Base-by-base conservation (phyloP, 2,113 vertebrate genomes). In the Cricetomys ansorgei region DNA sequence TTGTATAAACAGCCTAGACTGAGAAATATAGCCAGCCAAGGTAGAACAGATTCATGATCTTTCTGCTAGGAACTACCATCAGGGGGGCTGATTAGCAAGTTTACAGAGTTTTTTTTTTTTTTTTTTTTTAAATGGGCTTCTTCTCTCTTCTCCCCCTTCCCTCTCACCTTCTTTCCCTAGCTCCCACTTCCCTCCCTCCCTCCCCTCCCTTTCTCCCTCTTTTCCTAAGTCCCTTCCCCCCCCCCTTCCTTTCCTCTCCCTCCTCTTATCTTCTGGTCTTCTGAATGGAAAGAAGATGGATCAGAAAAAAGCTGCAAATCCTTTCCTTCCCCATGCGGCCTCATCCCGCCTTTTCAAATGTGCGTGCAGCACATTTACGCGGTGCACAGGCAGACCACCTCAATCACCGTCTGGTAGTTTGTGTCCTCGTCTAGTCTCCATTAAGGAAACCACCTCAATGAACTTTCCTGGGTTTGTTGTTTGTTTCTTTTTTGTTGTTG, bases 61-160 rank as follows among this genome's bases (percentile, higher is more conserved):
- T 70, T 89, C 37, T 85, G 45, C 79, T 59, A 21, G 31, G 21
- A 92, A 94, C 73, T 43, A 72, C 34, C n/a, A 70, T 45, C 31
- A 45, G 37, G 72, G 50, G 17, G 31, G 73, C 84, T 88, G 50
- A 81, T 88, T 73, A 80, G 40, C 65, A 81, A 67, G 57, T 67
- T 91, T 92, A 91, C 23, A 70, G 65, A 69, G 17, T 19, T 27
- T 84, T 43, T 93, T 93, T 45, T n/a, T n/a, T n/a, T n/a, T n/a
- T n/a, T n/a, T n/a, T n/a, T n/a, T n/a, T n/a, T n/a, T n/a, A n/a
- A 34, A 67, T 91, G 31, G 3, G 21, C 45, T 64, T 11, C 85
- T 65, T 75, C 67, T 34, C 16, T 57, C 50, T 37, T 48, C 7
- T 86, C 21, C 19, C 27, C 10, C 29, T 13, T 69, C 9, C 57